These are phyloP conservation scores for Catostylus mosaicus DNA, from an alignment of 30 jellyfish, hydroid and myxozoan species.

Conservation along the genomic window DNA sequence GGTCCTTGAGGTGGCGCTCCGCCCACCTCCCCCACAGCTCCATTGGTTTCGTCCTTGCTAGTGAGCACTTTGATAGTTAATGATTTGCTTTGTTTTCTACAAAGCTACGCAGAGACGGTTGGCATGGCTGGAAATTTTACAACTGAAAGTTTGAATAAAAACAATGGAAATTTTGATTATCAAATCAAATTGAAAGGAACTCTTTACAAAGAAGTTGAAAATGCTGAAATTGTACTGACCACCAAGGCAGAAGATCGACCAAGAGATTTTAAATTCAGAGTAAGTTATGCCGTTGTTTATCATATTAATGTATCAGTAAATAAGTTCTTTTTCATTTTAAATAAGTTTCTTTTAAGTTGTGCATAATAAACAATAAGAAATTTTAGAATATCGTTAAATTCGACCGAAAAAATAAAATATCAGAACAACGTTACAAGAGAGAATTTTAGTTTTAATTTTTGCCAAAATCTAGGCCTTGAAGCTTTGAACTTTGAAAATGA, in stretches of 20 bases:
- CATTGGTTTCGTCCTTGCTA: not conserved
- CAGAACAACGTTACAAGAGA: no score
- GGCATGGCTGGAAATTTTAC: conserved; percentile 36
- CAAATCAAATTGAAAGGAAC: conserved; percentile 31
- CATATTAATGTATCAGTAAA: no score
- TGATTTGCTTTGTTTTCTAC: not conserved
- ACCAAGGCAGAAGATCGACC: conserved; percentile 39
- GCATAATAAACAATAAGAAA: no score
- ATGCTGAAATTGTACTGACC: conserved; percentile 21
- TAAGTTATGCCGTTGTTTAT: no score
- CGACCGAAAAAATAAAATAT: no score
- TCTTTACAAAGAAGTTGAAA: conserved; percentile 34
- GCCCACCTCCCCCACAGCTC: not conserved
- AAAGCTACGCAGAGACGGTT: conserved; percentile 25
- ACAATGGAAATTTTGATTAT: not conserved
- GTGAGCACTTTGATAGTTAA: not conserved
- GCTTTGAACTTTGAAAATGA: no score
- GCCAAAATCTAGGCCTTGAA: no score
- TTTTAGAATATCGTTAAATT: no score
- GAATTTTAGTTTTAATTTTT: no score
- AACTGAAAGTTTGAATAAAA: not conserved
- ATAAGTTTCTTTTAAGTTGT: no score
- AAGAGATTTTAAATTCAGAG: conserved; percentile 20
- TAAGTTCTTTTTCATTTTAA: no score
- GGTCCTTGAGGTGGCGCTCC: not conserved